Evolutionary conservation across 2,797 vertebrate species (phyloP).

Genomic region (Heteromormyrus szaboi): DNA sequence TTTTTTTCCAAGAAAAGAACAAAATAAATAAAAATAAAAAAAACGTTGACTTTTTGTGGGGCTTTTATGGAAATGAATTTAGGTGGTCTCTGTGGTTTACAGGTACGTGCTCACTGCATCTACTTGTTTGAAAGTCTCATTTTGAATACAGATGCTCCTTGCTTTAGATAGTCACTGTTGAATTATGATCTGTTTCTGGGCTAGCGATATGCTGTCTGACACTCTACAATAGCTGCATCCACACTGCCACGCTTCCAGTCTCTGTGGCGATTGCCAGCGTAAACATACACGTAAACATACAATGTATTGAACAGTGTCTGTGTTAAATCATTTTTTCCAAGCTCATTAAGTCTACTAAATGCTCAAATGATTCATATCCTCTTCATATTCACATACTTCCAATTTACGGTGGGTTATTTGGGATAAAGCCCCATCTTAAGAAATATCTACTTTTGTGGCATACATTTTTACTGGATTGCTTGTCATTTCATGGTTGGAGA

Average conservation of each 20-base stretch:
- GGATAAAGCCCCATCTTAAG: background rate
- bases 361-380: background rate
- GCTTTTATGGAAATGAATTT: background rate
- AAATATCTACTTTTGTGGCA: background rate
- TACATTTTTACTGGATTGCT: background rate
- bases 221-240: background rate
- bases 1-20: constrained; percentile 35
- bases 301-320: background rate
- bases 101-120: background rate
- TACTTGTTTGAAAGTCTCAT: background rate
- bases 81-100: background rate
- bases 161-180: background rate
- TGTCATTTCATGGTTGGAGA: background rate
- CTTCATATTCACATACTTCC: background rate
- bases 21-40: constrained; percentile 20
- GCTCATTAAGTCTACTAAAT: background rate
- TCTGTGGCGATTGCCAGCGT: background rate
- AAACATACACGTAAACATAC: background rate
- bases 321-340: background rate
- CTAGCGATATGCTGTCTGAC: background rate
- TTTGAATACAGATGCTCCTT: background rate
- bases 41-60: background rate
- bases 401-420: background rate
- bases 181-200: background rate
- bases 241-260: background rate